A percentile compares a stretch with the other conserved stretches of the same genome.
Conservation (phyloP, 1,140 invertebrate genomes). For the Drosophila arizonae region DNA sequence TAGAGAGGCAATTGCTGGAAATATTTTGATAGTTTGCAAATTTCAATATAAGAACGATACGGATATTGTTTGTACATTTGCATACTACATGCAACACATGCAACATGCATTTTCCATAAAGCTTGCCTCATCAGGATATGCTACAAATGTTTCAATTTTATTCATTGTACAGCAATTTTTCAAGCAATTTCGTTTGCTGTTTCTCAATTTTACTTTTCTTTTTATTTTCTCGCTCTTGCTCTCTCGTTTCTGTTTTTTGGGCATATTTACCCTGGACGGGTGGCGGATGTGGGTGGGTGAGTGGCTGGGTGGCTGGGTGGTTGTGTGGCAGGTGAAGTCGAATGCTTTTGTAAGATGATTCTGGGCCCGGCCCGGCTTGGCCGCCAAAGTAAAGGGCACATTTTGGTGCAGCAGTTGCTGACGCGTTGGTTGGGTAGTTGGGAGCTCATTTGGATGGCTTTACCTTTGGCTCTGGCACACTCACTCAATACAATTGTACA, state of each 20-base stretch:
- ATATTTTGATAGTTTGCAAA: slow-evolving; percentile 66
- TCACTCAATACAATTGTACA: slow-evolving; percentile 78
- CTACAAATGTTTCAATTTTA: slow-evolving; percentile 69
- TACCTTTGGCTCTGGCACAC: slow-evolving; percentile 55
- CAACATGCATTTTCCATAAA: slow-evolving; percentile 76
- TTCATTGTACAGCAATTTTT: slow-evolving; percentile 57
- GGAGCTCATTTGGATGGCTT: slow-evolving; percentile 67
- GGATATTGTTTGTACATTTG: slow-evolving; percentile 62
- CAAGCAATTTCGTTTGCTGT: slow-evolving; percentile 50
- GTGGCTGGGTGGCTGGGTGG: not conserved
- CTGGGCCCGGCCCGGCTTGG: slow-evolving; percentile 9
- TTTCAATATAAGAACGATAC: slow-evolving; percentile 47
- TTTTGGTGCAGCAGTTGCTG: slow-evolving; percentile 37
- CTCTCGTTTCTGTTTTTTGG: slow-evolving; percentile 23
- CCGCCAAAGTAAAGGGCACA: slow-evolving; percentile 42
- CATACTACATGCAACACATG: slow-evolving; percentile 52
- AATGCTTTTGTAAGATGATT: slow-evolving; percentile 58
- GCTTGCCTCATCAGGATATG: slow-evolving; percentile 45
- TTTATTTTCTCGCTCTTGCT: not conserved
- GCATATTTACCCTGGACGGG: slow-evolving; percentile 52
- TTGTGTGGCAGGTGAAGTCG: slow-evolving; percentile 13
- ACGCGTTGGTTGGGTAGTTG: not conserved
- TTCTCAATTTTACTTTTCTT: slow-evolving; percentile 8
- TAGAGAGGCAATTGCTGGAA: slow-evolving; percentile 31
- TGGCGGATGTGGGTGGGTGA: not conserved